Conservation (phyloP, 2,888 invertebrate species). For the Tricholauxania praeusta region DNA sequence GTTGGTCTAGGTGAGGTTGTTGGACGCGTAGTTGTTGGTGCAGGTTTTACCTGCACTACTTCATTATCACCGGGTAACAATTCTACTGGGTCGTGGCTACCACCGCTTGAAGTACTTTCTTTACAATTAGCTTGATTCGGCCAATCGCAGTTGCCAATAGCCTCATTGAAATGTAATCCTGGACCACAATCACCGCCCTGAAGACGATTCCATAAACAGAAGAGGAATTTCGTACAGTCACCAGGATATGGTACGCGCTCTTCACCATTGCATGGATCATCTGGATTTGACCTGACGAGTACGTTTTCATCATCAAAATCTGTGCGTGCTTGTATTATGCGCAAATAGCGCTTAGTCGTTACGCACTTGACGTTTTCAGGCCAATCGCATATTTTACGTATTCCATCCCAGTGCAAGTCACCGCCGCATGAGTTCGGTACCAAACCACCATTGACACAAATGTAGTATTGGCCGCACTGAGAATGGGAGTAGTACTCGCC, state of each 20-base stretch:
- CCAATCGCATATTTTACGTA: constrained; percentile 81
- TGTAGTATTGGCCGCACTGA: constrained; percentile 79
- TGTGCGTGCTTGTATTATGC: constrained; percentile 49
- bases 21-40: constrained; percentile 49
- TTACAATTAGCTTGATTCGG: constrained; percentile 75
- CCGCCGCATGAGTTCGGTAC: constrained; percentile 80
- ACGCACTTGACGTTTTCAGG: constrained; percentile 75
- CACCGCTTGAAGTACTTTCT: constrained; percentile 43
- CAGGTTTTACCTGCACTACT: constrained; percentile 53
- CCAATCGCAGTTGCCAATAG: constrained; percentile 79
- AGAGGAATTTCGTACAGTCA: constrained; percentile 80
- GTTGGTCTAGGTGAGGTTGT: constrained; percentile 59
- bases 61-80: constrained; percentile 44
- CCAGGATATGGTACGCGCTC: constrained; percentile 74
- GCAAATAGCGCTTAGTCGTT: constrained; percentile 61
- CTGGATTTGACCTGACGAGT: constrained; percentile 58
- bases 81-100: constrained; percentile 34
- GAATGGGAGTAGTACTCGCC: constrained; percentile 83
- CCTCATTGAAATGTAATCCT: constrained; percentile 81
- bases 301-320: neutral
- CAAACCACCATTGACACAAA: constrained; percentile 81
- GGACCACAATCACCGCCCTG: constrained; percentile 79
- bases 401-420: constrained; percentile 79
- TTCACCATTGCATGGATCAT: constrained; percentile 74
- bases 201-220: constrained; percentile 84